Conservation (phyloP, 2,888 invertebrate genomes). For the Noctua comes region DNA sequence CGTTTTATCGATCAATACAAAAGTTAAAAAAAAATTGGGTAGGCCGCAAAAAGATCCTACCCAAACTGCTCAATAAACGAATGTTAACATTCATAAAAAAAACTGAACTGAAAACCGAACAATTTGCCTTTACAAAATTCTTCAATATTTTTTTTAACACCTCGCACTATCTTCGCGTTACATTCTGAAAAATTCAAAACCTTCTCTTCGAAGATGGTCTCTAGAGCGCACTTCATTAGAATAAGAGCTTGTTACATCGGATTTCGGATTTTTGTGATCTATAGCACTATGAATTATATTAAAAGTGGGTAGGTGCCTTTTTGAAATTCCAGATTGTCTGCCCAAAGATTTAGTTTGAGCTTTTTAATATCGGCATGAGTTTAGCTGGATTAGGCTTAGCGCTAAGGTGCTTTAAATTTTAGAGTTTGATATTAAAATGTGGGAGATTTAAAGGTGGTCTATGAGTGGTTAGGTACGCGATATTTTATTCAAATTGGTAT, state of each 20-base stretch:
- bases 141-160: slow-evolving; percentile 17
- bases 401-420: slow-evolving; percentile 9
- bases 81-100: background rate
- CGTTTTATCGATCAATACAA: background rate
- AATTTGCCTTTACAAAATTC: slow-evolving; percentile 5
- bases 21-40: background rate
- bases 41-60: background rate
- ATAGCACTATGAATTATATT: slow-evolving; percentile 61
- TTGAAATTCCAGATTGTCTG: slow-evolving; percentile 39
- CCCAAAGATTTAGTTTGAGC: slow-evolving; percentile 43
- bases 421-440: slow-evolving; percentile 19
- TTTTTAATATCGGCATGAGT: slow-evolving; percentile 36
- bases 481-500: background rate
- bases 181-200: slow-evolving; percentile 29
- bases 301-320: slow-evolving; percentile 37
- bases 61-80: background rate
- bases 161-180: background rate
- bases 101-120: background rate
- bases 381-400: slow-evolving; percentile 24
- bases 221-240: slow-evolving; percentile 62
- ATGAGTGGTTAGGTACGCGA: background rate
- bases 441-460: background rate
- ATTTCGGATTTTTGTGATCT: slow-evolving; percentile 65
- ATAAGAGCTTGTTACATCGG: slow-evolving; percentile 54
- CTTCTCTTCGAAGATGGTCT: slow-evolving; percentile 26